These are phyloP conservation scores for Zosterops hypoxanthus DNA, from an alignment of 2,113 vertebrate genomes.

Conservation along the genomic window DNA sequence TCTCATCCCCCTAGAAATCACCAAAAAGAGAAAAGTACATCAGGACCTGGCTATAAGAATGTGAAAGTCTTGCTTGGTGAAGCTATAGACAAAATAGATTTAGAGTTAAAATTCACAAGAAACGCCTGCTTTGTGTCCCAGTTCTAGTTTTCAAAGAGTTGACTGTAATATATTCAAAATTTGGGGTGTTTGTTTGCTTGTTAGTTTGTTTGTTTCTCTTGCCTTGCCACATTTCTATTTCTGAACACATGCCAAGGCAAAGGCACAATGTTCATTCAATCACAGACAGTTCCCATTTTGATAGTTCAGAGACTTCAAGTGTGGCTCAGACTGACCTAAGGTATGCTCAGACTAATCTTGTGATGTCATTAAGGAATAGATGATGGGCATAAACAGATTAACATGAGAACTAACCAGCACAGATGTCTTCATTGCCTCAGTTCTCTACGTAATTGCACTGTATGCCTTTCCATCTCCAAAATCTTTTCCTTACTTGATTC, in stretches of 20 bases:
- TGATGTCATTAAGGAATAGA: neutral
- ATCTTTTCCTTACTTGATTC: neutral
- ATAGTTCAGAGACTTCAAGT: neutral
- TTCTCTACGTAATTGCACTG: neutral
- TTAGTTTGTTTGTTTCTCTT: neutral
- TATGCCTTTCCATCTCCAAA: neutral
- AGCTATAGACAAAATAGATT: neutral
- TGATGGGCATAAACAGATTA: neutral
- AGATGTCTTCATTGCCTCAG: neutral
- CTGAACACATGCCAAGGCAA: neutral
- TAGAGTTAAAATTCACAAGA: neutral
- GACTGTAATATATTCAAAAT: neutral
- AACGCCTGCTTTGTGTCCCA: neutral
- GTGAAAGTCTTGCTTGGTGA: neutral
- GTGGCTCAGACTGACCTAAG: neutral
- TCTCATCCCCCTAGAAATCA: neutral
- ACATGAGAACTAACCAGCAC: neutral
- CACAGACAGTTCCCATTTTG: neutral
- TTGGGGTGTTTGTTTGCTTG: neutral
- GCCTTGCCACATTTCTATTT: neutral
- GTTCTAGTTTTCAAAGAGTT: neutral
- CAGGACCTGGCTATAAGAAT: neutral
- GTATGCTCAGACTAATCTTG: neutral
- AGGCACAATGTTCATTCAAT: neutral
- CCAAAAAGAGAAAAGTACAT: neutral